Evolutionary conservation across 2,888 invertebrate genomes (phyloP).

Genomic region (Mythimna lalbum): DNA sequence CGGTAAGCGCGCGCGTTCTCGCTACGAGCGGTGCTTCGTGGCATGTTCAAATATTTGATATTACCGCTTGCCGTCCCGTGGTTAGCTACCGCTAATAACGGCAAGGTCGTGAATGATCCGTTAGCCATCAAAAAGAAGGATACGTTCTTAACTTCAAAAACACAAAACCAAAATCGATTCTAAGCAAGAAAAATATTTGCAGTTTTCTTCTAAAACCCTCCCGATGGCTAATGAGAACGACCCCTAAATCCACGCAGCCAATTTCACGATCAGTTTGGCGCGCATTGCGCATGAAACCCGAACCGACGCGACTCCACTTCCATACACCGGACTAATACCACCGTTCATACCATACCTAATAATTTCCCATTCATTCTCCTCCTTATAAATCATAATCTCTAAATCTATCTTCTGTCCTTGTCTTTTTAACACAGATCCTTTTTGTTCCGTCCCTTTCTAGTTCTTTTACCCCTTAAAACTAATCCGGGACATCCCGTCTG

Average conservation of each 20-base stretch:
- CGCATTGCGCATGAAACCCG: conserved; percentile 66
- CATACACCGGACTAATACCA: conserved; percentile 74
- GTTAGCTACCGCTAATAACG: too few species aligned
- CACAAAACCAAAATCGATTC: background rate
- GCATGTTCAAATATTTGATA: too few species aligned
- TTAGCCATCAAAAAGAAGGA: background rate
- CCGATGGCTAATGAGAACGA: conserved; percentile 56
- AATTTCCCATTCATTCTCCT: conserved; percentile 89
- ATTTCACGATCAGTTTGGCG: conserved; percentile 74
- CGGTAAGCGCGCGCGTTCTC: too few species aligned
- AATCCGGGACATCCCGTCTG: conserved; percentile 89
- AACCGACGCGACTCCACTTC: conserved; percentile 71
- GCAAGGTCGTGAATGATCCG: too few species aligned
- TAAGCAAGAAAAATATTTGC: background rate
- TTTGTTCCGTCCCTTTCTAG: conserved; percentile 79
- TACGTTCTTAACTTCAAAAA: background rate
- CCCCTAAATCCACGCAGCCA: conserved; percentile 67
- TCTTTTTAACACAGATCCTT: conserved; percentile 72
- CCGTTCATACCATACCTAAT: conserved; percentile 85
- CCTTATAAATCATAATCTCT: conserved; percentile 91
- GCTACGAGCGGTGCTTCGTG: too few species aligned
- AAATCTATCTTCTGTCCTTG: conserved; percentile 86
- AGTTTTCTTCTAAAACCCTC: background rate
- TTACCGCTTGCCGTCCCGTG: too few species aligned
- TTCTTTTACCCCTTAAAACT: conserved; percentile 90